Evolutionary conservation across 1,140 invertebrate genomes (phyloP), one percentile per base, ranked within the genome.

Genomic region (Matsumurasca onukii): DNA sequence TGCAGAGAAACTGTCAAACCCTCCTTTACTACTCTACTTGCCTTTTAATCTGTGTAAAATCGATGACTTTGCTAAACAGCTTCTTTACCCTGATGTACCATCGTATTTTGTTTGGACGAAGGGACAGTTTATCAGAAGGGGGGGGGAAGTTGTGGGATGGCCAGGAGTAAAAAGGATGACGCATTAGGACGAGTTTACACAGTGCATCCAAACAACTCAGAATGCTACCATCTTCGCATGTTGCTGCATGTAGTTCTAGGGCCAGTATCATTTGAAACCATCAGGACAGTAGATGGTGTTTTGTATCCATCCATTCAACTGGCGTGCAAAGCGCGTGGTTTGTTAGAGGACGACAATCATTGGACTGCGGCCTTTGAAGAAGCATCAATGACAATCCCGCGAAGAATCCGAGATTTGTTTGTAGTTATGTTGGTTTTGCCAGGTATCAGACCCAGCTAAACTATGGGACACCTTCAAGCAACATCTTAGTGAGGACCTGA

Each of bases 201-300:
- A 9, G 69, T 82, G 31, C 74, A 77, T 74, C 77, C 78, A 24
- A 77, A 76, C n/a, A 75, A 79, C 63, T 69, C 66, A n/a, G 77
- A 81, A 75, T 76, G 77, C 49, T 82, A 72, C 74, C 76, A 78
- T 76, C 70, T 83, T 61, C 72, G 77, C 67, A 48, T 83, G 61
- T 73, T 83, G 62, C 75, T 83, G 72, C 63, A 75, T 72, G 63
- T 77, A 72, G 68, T 83, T 73, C 75, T 62, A 72, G 81, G 80
- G 30, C 77, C 80, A 17, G 78, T 51, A 57, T 77, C 68, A 62
- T 82, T 79, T 75, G 70, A 72, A 70, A 70, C 75, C 70, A 70
- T 82, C 27, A 75, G 72, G 72, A 81, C 74, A 55, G 72, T 79
- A 31, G 49, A 80, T 68, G 76, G 73, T 24, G n/a, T 66, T 12